phyloP scores from a whole-genome alignment of 2,797 vertebrate species.

The Poeciliopsis gracilis region DNA sequence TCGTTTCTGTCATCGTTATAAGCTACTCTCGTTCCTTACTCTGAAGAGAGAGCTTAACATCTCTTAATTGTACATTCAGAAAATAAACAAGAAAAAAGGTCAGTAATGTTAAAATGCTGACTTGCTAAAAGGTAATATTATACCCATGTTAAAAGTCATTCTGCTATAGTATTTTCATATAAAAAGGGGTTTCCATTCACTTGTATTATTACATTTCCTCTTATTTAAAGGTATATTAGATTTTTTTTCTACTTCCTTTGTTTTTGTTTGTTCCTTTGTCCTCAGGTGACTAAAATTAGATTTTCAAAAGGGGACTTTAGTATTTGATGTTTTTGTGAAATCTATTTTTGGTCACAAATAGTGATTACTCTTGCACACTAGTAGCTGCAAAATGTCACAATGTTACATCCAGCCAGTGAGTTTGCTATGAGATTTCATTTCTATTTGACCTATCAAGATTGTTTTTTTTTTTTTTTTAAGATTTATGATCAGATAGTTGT shows the following conservation, averaged over 20 bases:
- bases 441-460: background rate
- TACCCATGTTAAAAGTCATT: background rate
- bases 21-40: background rate
- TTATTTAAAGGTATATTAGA: background rate
- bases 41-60: background rate
- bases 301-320: background rate
- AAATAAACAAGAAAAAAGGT: background rate
- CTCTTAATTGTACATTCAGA: background rate
- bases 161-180: background rate
- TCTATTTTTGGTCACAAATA: constrained; percentile 2
- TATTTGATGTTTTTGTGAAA: background rate
- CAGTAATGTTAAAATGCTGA: background rate
- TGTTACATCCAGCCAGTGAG: no score
- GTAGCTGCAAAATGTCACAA: background rate
- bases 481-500: background rate
- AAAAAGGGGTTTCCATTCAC: background rate
- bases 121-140: background rate
- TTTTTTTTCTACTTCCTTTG: background rate
- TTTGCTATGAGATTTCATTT: background rate
- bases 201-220: background rate
- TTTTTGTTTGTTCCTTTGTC: background rate
- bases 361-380: background rate
- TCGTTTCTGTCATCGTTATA: background rate
- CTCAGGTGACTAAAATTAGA: constrained; percentile 2
- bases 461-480: no score